Conservation (phyloP, 2,888 invertebrate genomes). For the Athetis lepigone region DNA sequence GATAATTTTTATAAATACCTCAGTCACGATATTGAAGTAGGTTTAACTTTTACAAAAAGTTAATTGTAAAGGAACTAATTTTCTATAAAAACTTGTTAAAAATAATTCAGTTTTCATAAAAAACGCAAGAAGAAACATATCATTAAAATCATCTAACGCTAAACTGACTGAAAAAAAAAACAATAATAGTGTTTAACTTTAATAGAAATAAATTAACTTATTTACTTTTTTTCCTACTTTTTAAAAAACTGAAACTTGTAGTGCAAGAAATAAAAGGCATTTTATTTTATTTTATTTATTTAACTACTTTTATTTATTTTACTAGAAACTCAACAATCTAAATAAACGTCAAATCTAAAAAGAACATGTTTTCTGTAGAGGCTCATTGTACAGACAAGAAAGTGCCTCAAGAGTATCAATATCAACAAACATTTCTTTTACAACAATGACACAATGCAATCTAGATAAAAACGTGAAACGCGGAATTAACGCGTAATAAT, state of each 20-base stretch:
- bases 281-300: no score
- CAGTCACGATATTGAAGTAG: constrained; percentile 53
- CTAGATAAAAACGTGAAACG: constrained; percentile 60
- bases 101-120: neutral
- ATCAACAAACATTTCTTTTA: constrained; percentile 37
- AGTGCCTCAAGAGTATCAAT: constrained; percentile 21
- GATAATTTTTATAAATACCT: constrained; percentile 27
- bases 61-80: constrained; percentile 32
- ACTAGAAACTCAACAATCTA: neutral
- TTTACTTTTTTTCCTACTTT: no score
- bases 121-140: neutral
- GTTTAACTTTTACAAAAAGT: constrained; percentile 22
- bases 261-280: no score
- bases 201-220: no score
- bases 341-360: neutral
- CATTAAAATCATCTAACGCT: neutral
- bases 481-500: constrained; percentile 53
- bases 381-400: constrained; percentile 13
- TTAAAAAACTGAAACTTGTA: no score
- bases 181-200: no score
- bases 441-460: constrained; percentile 49
- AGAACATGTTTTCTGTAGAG: neutral
- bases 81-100: constrained; percentile 24
- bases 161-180: no score
- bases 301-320: no score